Conservation (phyloP, 2,113 vertebrate genomes). For the Polypterus bichir region DNA sequence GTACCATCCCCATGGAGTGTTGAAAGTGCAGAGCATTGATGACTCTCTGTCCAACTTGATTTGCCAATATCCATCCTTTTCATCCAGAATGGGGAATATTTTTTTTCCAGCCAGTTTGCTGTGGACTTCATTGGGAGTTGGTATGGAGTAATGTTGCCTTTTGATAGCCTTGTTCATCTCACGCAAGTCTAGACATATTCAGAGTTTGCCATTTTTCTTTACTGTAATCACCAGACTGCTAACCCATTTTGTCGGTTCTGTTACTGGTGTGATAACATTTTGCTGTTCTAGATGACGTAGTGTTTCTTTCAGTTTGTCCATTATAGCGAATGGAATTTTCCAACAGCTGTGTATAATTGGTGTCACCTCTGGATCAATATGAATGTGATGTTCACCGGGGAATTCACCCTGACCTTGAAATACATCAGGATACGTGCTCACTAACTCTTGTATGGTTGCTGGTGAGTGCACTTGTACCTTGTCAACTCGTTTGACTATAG, state of each 20-base stretch:
- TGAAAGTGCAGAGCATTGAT: no score
- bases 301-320: conserved; percentile 8
- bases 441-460: no score
- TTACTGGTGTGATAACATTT: no score
- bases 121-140: conserved; percentile 10
- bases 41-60: no score
- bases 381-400: no score
- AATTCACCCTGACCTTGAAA: no score
- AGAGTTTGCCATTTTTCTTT: not conserved
- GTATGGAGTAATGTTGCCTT: conserved; percentile 16
- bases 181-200: conserved; percentile 1
- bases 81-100: conserved; percentile 16
- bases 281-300: conserved; percentile 1
- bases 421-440: no score
- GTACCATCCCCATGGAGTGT: no score
- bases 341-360: conserved; percentile 10
- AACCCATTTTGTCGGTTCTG: conserved; percentile 6
- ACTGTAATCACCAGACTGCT: conserved; percentile 1
- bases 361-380: conserved; percentile 1
- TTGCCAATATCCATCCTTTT: conserved; percentile 20
- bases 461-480: no score
- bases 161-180: conserved; percentile 3
- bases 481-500: no score
- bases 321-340: conserved; percentile 13
- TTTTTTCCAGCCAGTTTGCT: conserved; percentile 9